Conservation (phyloP, 2,113 vertebrate species). For the Campylomormyrus tamandua region DNA sequence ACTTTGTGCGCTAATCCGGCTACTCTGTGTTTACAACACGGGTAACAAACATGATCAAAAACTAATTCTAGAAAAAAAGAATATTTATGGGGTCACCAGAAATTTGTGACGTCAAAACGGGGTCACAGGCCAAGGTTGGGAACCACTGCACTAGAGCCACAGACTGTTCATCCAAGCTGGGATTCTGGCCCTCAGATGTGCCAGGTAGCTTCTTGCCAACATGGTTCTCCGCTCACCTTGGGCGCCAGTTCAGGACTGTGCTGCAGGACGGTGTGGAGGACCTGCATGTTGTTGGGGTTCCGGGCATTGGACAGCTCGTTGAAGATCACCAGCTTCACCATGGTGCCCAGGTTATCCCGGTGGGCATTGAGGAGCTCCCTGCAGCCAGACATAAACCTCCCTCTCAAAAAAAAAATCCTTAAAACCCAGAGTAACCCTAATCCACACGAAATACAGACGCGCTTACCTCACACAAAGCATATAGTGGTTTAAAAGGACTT, state of each 20-base stretch:
- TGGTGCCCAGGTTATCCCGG: slow-evolving; percentile 88
- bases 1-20: too few relatives aligned
- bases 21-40: too few relatives aligned
- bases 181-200: background rate
- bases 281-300: slow-evolving; percentile 98
- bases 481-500: slow-evolving; percentile 93
- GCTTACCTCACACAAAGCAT: slow-evolving; percentile 86
- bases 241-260: slow-evolving; percentile 91
- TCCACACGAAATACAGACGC: too few relatives aligned
- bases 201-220: background rate
- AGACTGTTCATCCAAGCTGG: background rate
- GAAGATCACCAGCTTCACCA: slow-evolving; percentile 95
- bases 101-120: too few relatives aligned
- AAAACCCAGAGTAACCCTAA: background rate
- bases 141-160: background rate
- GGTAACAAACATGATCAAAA: too few relatives aligned
- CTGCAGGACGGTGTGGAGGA: slow-evolving; percentile 86
- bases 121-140: too few relatives aligned
- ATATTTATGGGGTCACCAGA: too few relatives aligned
- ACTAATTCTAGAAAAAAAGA: too few relatives aligned
- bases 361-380: slow-evolving; percentile 90
- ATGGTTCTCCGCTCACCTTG: slow-evolving; percentile 63
- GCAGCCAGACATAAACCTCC: background rate
- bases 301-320: slow-evolving; percentile 92
- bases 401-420: background rate